Base-by-base conservation (phyloP, 2,113 vertebrate species). In the Bucco capensis region DNA sequence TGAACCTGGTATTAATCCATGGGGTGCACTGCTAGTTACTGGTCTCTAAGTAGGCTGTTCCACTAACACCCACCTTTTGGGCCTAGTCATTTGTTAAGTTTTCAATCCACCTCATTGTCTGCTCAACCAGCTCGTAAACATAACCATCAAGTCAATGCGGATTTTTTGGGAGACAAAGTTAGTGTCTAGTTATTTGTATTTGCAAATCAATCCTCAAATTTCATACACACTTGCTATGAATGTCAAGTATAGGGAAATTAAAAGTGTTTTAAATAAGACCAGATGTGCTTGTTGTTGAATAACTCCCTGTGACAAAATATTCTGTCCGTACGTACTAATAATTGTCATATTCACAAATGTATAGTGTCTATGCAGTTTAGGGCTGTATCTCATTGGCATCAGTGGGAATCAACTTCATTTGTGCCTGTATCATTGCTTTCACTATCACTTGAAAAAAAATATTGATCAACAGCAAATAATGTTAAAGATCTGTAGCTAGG, bases 21-120 rank as follows among this genome's bases (percentile, higher is more conserved):
- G 8, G 31, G 1, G 7, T 46, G 49, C 42, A 35, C 10, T 42
- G 8, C 10, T 70, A 44, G 14, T 57, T 64, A 70, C 9, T 70
- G 12, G 17, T 3, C 21, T 64, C 21, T 25, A 35, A 28, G 7
- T 10, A 65, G 10, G 21, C n/a, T 75, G 8, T 64, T 75, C 8
- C 42, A 33, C 31, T 58, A 30, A 42, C 37, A 23, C 50, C 14
- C 11, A 38, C 3, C 5, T 5, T 70, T 38, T 23, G 7, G 50
- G 5, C 2, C 9, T 19, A 24, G 3, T 2, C 0, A 0, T 69
- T 37, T 1, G 0, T 7, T 21, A 42, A 62, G 15, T 38, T 80
- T 61, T 61, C 35, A 42, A 2, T 42, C 47, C 21, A 46, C 18
- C 2, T 64, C 42, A 12, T 4, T 49, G 4, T 51, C 8, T 40